Evolutionary conservation across 2,888 invertebrate species (phyloP).

Genomic region (Branchellion lobata): DNA sequence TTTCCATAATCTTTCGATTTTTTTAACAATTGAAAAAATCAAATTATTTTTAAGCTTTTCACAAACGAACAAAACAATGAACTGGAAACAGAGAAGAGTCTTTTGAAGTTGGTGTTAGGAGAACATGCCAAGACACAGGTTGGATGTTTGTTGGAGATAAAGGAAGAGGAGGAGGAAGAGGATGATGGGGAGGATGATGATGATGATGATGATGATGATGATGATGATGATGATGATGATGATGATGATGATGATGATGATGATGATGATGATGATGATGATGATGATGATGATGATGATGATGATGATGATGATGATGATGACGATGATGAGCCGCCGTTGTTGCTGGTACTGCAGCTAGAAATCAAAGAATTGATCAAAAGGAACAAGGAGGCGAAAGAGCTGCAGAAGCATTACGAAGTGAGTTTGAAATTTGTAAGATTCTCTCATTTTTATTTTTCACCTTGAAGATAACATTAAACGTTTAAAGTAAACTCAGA

Average conservation of each 20-base stretch:
- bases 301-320: constrained; percentile 6
- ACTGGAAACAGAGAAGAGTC: constrained; percentile 26
- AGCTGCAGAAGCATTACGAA: no score
- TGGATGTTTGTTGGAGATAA: background rate
- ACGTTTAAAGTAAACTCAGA: no score
- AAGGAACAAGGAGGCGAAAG: no score
- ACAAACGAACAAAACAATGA: background rate
- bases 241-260: no score
- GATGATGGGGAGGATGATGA: constrained; percentile 27
- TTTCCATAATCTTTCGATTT: no score
- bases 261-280: constrained; percentile 31
- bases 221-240: no score
- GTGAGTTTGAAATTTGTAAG: no score
- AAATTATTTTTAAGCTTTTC: background rate
- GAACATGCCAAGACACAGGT: background rate
- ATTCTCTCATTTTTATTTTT: no score
- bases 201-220: constrained; percentile 37
- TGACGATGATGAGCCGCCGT: no score
- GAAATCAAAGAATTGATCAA: no score
- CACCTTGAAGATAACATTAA: no score
- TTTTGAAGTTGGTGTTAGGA: background rate
- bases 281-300: constrained; percentile 38
- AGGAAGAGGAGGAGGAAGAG: background rate
- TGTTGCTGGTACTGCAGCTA: no score
- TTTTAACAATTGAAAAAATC: background rate